Percentiles rank a stretch among this genome's conserved stretches.
These are phyloP conservation scores for Phyllotreta striolata DNA, from an alignment of 2,888 invertebrate species.

Conservation along the genomic window DNA sequence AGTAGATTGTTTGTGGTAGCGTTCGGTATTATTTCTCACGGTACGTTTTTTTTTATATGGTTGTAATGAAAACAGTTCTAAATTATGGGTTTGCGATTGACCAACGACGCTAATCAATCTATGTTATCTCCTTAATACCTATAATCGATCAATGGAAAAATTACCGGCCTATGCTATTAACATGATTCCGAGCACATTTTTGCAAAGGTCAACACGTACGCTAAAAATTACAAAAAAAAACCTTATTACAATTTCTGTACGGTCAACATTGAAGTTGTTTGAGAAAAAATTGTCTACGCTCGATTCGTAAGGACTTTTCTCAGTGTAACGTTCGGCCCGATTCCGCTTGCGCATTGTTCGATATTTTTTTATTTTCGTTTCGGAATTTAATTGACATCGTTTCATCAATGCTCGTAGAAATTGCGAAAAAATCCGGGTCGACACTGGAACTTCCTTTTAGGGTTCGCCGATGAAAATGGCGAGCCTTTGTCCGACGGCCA, in stretches of 20 bases:
- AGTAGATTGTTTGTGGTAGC: conserved; percentile 2
- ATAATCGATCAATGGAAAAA: conserved; percentile 24
- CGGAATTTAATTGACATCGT: conserved; percentile 39
- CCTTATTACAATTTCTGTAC: background rate
- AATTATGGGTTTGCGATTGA: conserved; percentile 19
- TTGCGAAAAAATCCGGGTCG: conserved; percentile 42
- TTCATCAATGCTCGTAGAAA: conserved; percentile 38
- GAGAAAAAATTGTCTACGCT: too few species aligned
- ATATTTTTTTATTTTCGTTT: conserved; percentile 26
- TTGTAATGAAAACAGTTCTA: conserved; percentile 10
- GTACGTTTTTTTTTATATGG: conserved; percentile 3
- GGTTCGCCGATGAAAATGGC: conserved; percentile 34
- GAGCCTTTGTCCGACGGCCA: conserved; percentile 20
- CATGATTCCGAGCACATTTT: conserved; percentile 17
- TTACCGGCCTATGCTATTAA: conserved; percentile 14
- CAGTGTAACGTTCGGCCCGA: conserved; percentile 7
- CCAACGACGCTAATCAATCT: conserved; percentile 20
- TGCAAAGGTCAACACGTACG: conserved; percentile 16
- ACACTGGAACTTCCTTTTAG: conserved; percentile 36
- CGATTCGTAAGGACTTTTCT: too few species aligned
- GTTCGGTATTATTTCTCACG: background rate
- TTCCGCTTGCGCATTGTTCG: conserved; percentile 14
- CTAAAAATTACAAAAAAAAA: conserved; percentile 6
- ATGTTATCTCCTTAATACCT: conserved; percentile 25
- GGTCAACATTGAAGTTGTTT: too few species aligned